Conservation (phyloP, 2,797 vertebrate species). For the Rhynchonycteris naso region DNA sequence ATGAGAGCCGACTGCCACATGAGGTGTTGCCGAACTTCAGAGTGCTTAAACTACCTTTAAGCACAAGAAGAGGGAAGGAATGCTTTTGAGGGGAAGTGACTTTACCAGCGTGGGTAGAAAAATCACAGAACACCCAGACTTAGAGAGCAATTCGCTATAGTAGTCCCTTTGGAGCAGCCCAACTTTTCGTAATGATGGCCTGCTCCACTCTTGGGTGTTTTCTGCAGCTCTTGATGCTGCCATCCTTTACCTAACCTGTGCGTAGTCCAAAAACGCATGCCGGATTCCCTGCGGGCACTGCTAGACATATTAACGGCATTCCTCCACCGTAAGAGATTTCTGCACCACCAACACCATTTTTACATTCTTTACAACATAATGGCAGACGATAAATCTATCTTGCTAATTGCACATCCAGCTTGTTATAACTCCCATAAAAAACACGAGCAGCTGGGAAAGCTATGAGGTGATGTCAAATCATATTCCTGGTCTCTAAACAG, state of each 20-base stretch:
- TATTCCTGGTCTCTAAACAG: conserved; percentile 83
- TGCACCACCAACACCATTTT: conserved; percentile 85
- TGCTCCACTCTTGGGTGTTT: neutral
- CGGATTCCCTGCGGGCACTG: conserved; percentile 77
- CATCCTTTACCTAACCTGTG: conserved; percentile 55
- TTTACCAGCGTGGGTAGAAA: neutral
- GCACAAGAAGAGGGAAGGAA: neutral
- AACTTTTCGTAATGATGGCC: neutral
- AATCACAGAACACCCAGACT: fast-evolving
- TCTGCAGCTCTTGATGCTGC: neutral
- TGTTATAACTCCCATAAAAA: conserved; percentile 85
- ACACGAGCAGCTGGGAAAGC: conserved; percentile 86
- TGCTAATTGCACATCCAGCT: conserved; percentile 85
- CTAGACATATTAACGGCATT: conserved; percentile 82
- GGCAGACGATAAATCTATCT: conserved; percentile 87
- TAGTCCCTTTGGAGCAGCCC: neutral
- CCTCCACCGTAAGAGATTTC: conserved; percentile 82
- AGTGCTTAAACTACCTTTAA: neutral
- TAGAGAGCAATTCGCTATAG: neutral
- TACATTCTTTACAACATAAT: conserved; percentile 82
- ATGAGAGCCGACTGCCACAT: fast-evolving
- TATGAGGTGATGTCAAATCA: conserved; percentile 87
- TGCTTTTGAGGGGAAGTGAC: neutral
- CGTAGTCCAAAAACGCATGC: conserved; percentile 53
- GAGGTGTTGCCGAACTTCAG: neutral